phyloP scores from a whole-genome alignment of 2,113 vertebrate genomes.

The Aleadryas rufinucha region DNA sequence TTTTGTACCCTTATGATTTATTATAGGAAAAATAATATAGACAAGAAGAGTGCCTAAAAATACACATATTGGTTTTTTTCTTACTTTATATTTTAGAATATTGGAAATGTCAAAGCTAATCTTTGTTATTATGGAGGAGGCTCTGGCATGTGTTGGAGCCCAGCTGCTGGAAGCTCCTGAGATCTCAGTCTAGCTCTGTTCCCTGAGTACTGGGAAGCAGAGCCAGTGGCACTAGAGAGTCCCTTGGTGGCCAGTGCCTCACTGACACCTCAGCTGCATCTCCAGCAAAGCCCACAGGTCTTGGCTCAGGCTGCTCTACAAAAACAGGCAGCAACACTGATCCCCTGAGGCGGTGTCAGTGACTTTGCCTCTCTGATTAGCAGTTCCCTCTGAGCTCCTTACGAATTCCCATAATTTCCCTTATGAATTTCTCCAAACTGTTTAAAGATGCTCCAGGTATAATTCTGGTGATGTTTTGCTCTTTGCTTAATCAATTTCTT shows the following conservation, averaged over 20 bases:
- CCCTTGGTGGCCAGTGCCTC: neutral
- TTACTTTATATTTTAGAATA: neutral
- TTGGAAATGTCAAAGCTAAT: conserved; percentile 10
- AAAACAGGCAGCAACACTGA: neutral
- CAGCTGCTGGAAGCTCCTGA: neutral
- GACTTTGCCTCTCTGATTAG: neutral
- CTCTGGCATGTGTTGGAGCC: neutral
- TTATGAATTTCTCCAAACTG: neutral
- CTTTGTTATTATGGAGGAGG: neutral
- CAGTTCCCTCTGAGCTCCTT: neutral
- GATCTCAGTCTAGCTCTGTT: neutral
- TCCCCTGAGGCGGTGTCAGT: neutral
- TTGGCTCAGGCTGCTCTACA: neutral
- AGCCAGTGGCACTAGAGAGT: neutral
- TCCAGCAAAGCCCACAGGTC: neutral
- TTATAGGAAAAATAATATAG: neutral
- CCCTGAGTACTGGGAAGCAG: neutral
- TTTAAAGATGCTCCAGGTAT: neutral
- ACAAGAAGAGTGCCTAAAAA: neutral
- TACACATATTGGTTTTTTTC: neutral
- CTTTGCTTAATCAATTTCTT: neutral
- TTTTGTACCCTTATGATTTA: neutral
- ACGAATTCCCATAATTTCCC: neutral
- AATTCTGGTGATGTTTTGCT: neutral
- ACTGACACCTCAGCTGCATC: neutral